Base-by-base conservation (phyloP, 2,888 invertebrate species). In the Arrhopalites spinosus region DNA sequence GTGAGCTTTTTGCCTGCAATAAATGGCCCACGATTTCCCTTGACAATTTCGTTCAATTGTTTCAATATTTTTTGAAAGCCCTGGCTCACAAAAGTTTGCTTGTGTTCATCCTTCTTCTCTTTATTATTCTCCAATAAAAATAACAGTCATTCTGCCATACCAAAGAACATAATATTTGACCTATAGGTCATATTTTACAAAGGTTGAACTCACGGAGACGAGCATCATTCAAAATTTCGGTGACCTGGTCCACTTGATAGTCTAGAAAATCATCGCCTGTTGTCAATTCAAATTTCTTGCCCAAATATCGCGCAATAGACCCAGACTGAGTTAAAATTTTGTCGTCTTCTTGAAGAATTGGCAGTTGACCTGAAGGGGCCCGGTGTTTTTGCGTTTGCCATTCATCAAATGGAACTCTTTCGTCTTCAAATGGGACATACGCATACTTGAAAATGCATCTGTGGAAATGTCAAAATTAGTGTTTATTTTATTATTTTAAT, bases 1-100 rank as follows among this genome's bases (percentile, higher is more conserved):
- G 89, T 89, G 63, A 89, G 85, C 89, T 89, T 85, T 53, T 86
- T 84, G 17, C 89, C 89, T n/a, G 89, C 88, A 8, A 88, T 86
- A 82, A 85, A 88, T 17, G n/a, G 45, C 8, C 75, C 75, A 0
- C 30, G 70, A 0, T 23, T 61, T 7, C 11, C 3, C 0, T 27
- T 17, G 2, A 75, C 70, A 30, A 69, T 69, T 17, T 64, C 64
- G 5, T 70, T 29, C 20, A 75, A 20, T 29, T 70, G 64, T 29
- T 61, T 70, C n/a, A 75, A 25, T 5, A 50, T 15, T 27, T 20
- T 69, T 29, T 69, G 75, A 36, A 25, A 66, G 15, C 15, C 13
- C 15, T 2, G 23, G 0, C 17, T 20, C 0, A 74, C 11, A 17
- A 75, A 17, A 25, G 61, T 25, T 8, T 47, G 20, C 29, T 63